phyloP scores from a whole-genome alignment of 2,888 invertebrate species.

The Balanococcus diminutus region DNA sequence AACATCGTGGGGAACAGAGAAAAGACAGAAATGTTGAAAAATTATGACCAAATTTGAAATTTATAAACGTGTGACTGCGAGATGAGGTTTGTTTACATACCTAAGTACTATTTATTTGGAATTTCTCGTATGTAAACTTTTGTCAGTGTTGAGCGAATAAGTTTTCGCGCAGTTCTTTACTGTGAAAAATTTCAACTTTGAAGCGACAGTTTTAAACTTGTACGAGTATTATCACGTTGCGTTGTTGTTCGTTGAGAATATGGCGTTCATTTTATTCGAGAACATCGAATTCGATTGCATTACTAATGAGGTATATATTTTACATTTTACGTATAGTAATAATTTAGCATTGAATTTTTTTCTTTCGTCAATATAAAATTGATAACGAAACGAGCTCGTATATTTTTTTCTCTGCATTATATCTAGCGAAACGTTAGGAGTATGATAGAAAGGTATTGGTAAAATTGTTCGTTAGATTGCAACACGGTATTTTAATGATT shows the following conservation, averaged over 20 bases:
- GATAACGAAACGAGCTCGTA: slow-evolving; percentile 16
- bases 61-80: background rate
- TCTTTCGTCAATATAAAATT: background rate
- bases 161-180: background rate
- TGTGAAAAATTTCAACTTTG: background rate
- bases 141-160: background rate
- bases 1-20: background rate
- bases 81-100: background rate
- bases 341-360: background rate
- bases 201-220: background rate
- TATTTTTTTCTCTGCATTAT: background rate
- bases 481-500: slow-evolving; percentile 24
- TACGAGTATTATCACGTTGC: too few relatives aligned
- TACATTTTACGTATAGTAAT: background rate
- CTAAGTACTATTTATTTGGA: background rate
- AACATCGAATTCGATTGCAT: background rate
- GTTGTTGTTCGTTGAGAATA: background rate
- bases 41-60: background rate
- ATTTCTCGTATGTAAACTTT: background rate
- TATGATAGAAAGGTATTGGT: background rate
- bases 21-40: background rate
- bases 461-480: slow-evolving; percentile 24
- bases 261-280: slow-evolving; percentile 8
- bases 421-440: background rate
- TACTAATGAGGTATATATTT: slow-evolving; percentile 39